phyloP scores from a whole-genome alignment of 2,888 invertebrate genomes.

The Mactromeris polynyma region DNA sequence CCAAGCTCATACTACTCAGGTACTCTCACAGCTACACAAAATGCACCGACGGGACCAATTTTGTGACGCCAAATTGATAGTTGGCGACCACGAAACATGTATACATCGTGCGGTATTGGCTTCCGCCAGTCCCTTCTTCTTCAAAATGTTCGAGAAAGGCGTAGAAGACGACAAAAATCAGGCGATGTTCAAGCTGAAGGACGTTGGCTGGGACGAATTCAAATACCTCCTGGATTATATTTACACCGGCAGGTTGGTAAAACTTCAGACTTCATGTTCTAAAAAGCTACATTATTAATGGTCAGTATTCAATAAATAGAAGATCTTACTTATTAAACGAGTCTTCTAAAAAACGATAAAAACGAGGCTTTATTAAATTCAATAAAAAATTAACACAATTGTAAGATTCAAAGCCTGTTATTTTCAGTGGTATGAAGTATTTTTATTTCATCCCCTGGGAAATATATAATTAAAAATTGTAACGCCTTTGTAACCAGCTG shows the following conservation, averaged over 20 bases:
- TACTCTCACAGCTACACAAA: slow-evolving; percentile 89
- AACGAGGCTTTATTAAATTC: too few relatives aligned
- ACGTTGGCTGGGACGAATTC: slow-evolving; percentile 91
- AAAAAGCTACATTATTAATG: background rate
- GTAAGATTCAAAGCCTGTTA: too few relatives aligned
- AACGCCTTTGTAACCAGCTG: too few relatives aligned
- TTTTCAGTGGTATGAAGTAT: too few relatives aligned
- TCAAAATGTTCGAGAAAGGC: slow-evolving; percentile 90
- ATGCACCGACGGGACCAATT: slow-evolving; percentile 94
- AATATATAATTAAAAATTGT: background rate
- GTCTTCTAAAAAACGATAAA: too few relatives aligned
- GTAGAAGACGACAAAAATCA: slow-evolving; percentile 86
- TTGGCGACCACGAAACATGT: slow-evolving; percentile 91
- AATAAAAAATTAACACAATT: too few relatives aligned
- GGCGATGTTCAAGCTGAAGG: slow-evolving; percentile 89
- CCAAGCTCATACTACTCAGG: slow-evolving; percentile 34
- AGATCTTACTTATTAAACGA: too few relatives aligned
- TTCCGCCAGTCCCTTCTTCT: slow-evolving; percentile 92
- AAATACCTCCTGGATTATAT: slow-evolving; percentile 93
- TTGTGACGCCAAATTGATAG: slow-evolving; percentile 94
- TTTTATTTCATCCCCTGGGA: too few relatives aligned
- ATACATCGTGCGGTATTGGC: slow-evolving; percentile 94
- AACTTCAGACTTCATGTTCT: background rate
- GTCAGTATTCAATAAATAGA: background rate
- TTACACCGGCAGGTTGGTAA: slow-evolving; percentile 91